Evolutionary conservation across 2,797 vertebrate species (phyloP).

Genomic region (Graptemys geographica): DNA sequence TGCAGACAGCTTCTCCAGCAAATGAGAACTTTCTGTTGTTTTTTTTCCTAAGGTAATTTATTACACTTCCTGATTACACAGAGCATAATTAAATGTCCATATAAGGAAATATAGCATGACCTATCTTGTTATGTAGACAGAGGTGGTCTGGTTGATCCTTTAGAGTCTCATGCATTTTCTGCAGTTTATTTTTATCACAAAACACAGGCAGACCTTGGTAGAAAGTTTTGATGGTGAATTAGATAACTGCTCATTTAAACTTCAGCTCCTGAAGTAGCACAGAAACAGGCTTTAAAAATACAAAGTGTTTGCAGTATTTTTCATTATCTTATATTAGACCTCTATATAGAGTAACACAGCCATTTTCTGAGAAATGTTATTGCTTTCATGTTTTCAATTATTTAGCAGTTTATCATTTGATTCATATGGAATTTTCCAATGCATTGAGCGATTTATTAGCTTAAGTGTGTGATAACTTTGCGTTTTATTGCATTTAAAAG

Average conservation of each 20-base stretch:
- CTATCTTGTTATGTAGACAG: constrained; percentile 21
- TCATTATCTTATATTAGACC: constrained; percentile 38
- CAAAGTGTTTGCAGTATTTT: neutral
- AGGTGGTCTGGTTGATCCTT: neutral
- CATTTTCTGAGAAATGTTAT: constrained; percentile 46
- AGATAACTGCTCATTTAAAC: constrained; percentile 34
- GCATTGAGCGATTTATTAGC: constrained; percentile 25
- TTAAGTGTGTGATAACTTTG: constrained; percentile 16
- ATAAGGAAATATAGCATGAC: constrained; percentile 1
- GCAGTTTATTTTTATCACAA: constrained; percentile 6
- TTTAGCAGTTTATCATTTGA: constrained; percentile 54
- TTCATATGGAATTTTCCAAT: constrained; percentile 34
- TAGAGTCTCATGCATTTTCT: neutral
- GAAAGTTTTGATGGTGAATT: constrained; percentile 37
- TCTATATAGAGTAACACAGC: constrained; percentile 14
- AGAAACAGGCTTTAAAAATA: constrained; percentile 41
- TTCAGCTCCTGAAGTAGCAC: constrained; percentile 3
- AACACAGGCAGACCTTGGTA: neutral
- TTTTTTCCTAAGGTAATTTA: constrained; percentile 30
- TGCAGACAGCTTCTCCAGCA: neutral
- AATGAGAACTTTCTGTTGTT: constrained; percentile 38
- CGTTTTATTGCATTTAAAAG: neutral
- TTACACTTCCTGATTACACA: constrained; percentile 34
- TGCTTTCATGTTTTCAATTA: constrained; percentile 44
- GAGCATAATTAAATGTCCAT: constrained; percentile 39